A percentile compares a stretch with the other conserved stretches of the same genome.
Evolutionary conservation across 2,888 invertebrate genomes (phyloP).

Genomic region (Sminthurinus aureus): DNA sequence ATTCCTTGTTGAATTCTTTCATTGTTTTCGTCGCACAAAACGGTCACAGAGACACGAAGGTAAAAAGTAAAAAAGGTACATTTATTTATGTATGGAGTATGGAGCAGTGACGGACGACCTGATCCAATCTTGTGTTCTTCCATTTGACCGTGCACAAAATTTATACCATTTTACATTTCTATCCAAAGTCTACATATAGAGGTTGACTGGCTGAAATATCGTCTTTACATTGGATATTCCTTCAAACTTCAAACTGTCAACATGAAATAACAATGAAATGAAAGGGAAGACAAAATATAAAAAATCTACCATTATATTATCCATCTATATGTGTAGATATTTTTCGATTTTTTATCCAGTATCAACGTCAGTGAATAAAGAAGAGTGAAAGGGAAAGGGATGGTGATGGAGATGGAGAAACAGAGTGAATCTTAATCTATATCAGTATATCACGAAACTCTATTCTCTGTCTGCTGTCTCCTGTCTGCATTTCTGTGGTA

Average conservation of each 20-base stretch:
- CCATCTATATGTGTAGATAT: no score
- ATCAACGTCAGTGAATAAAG: no score
- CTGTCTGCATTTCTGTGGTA: no score
- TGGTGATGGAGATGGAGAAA: no score
- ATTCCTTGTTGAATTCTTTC: slow-evolving; percentile 24
- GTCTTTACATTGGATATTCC: background rate
- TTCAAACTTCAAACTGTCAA: slow-evolving; percentile 1
- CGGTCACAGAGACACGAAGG: no score
- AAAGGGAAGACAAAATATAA: no score
- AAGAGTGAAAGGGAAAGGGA: no score
- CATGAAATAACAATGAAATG: background rate
- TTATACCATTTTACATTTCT: background rate
- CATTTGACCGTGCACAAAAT: background rate
- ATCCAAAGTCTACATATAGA: no score
- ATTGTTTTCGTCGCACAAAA: slow-evolving; percentile 6
- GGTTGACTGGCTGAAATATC: background rate
- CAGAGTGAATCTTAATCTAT: no score
- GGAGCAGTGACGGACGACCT: slow-evolving; percentile 20
- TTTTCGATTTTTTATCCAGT: no score
- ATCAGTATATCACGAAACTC: no score
- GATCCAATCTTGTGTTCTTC: slow-evolving; percentile 21
- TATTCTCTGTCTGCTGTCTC: no score
- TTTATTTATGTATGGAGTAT: background rate
- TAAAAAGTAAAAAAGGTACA: background rate
- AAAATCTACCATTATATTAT: slow-evolving; percentile 12